A percentile compares a stretch with the other conserved stretches of the same genome.
Conservation (phyloP, 1,140 invertebrate species). For the Sitobion miscanthi region DNA sequence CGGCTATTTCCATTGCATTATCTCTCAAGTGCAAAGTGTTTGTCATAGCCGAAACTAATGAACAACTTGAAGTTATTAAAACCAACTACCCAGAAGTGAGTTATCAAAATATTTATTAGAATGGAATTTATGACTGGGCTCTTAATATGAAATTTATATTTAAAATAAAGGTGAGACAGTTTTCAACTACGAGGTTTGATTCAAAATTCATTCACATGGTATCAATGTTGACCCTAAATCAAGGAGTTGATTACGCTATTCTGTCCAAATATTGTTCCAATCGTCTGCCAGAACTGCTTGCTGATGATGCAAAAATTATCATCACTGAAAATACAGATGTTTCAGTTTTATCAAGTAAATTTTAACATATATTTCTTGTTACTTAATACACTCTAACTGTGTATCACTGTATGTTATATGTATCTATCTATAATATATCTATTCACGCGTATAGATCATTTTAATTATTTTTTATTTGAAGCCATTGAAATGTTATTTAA, state of each 20-base stretch:
- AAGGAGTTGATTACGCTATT: constrained; percentile 25
- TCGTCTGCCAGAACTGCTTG: constrained; percentile 42
- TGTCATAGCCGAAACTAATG: constrained; percentile 12
- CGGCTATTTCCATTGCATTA: constrained; percentile 5
- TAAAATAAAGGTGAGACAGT: constrained; percentile 23
- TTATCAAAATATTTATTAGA: background rate
- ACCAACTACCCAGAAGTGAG: constrained; percentile 20
- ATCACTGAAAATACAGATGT: constrained; percentile 5
- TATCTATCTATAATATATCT: too few species aligned
- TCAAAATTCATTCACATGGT: constrained; percentile 37
- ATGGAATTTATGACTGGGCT: background rate
- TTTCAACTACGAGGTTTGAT: constrained; percentile 15
- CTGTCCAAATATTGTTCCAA: background rate
- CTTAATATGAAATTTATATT: background rate
- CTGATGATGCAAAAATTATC: background rate
- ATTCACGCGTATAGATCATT: too few species aligned
- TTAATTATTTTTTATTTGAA: too few species aligned
- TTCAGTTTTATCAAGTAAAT: constrained; percentile 39
- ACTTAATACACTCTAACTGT: too few species aligned
- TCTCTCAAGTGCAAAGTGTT: constrained; percentile 25
- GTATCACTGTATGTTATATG: too few species aligned
- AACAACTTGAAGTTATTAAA: background rate
- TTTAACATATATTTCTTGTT: background rate
- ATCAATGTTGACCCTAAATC: background rate
- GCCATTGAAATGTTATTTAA: too few species aligned